Percentiles rank a stretch among this genome's conserved stretches.
phyloP scores from a whole-genome alignment of 2,797 vertebrate genomes.

The Oreochromis grahami region DNA sequence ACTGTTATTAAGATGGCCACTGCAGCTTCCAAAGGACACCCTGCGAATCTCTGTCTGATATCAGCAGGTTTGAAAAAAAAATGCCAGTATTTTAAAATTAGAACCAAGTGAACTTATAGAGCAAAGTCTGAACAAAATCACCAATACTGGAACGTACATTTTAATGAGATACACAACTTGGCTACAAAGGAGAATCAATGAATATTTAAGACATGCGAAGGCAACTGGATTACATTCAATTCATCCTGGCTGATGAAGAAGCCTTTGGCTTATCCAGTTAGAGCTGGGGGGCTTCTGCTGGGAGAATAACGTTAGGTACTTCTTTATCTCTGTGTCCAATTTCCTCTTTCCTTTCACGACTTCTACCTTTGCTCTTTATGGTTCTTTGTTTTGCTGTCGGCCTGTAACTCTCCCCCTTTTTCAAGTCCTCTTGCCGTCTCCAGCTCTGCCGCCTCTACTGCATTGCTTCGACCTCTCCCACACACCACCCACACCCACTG shows the following conservation, averaged over 20 bases:
- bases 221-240: not conserved
- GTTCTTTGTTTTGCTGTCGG: not conserved
- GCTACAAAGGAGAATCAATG: not conserved
- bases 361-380: conserved; percentile 35
- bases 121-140: not conserved
- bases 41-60: not conserved
- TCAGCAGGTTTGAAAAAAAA: not conserved
- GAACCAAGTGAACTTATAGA: not conserved
- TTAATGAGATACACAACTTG: not conserved
- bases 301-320: not conserved
- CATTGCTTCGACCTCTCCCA: not conserved
- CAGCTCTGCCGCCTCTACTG: not conserved
- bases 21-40: not conserved
- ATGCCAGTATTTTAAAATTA: not conserved
- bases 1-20: not conserved
- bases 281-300: not conserved
- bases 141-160: not conserved
- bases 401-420: not conserved
- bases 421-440: not conserved
- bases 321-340: not conserved
- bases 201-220: not conserved
- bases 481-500: conserved; percentile 40
- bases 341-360: not conserved
- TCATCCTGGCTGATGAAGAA: not conserved
- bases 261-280: not conserved